Base-by-base conservation (phyloP, 1,140 invertebrate genomes). In the Phymastichus coffea region DNA sequence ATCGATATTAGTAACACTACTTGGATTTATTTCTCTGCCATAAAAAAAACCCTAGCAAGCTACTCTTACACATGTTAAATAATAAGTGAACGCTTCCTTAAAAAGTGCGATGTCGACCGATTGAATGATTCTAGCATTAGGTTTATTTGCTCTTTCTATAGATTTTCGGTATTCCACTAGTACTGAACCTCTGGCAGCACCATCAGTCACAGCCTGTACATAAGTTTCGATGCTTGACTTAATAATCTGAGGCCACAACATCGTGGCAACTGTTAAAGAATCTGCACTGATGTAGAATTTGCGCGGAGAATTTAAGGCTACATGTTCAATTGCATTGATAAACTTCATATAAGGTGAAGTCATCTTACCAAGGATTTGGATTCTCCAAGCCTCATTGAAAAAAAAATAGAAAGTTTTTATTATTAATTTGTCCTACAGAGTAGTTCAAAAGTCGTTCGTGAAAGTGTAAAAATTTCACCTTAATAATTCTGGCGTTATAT, bases 271-370 rank as follows among this genome's bases (percentile, higher is more conserved):
- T 4, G 25, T n/a, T n/a, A 47, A 15, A 12, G 23, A 3, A 14
- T 47, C 44, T 1, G 22, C 14, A 6, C 10, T n/a, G 4, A 4
- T 26, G 9, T 3, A 17, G 4, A n/a, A n/a, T 26, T 2, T 47
- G 6, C 12, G 6, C 12, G 6, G 6, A 6, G 6, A 7, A 12
- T 12, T 33, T 4, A 47, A 10, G 6, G 22, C 26, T 2, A 28
- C n/a, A n/a, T 35, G 57, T 60, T 84, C 81, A 14, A 76, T 74
- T 62, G 69, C 68, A 46, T 82, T 81, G 17, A 84, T 48, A 25
- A 84, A 77, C 2, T 66, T 28, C 3, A 78, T 66, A 4, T 70
- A 65, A 10, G 66, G 59, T 3, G 72, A 75, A 23, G 76, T 63
- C 2, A 74, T 25, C 2, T n/a, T 40, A 2, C 77, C 80, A 3